phyloP scores from a whole-genome alignment of 2,113 vertebrate genomes.

The Cinclus mexicanus region DNA sequence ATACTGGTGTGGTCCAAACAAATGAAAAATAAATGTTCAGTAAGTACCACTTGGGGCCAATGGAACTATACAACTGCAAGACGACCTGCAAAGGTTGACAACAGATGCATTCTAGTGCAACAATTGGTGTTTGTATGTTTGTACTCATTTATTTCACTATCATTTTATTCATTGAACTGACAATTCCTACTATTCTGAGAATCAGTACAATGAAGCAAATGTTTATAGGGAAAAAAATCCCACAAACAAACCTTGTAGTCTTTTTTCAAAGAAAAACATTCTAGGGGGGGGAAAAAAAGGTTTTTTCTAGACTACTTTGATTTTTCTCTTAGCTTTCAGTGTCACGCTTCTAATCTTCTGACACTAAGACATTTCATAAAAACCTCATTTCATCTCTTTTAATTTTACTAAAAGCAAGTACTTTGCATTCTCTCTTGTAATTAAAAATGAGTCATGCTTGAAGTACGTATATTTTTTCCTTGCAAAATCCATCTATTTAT shows the following conservation, averaged over 20 bases:
- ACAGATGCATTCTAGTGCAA: slow-evolving; percentile 68
- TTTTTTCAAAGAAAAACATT: slow-evolving; percentile 43
- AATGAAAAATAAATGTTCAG: slow-evolving; percentile 42
- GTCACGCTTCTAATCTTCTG: neutral
- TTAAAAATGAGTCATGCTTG: slow-evolving; percentile 16
- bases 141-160: slow-evolving; percentile 40
- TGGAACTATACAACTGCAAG: slow-evolving; percentile 65
- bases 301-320: slow-evolving; percentile 50
- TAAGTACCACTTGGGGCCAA: slow-evolving; percentile 63
- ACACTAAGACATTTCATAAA: slow-evolving; percentile 30
- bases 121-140: slow-evolving; percentile 69
- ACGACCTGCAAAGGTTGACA: slow-evolving; percentile 61
- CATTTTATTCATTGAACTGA: slow-evolving; percentile 67
- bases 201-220: slow-evolving; percentile 63
- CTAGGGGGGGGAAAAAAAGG: neutral
- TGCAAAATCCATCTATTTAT: neutral
- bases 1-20: slow-evolving; percentile 13
- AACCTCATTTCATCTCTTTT: neutral
- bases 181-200: slow-evolving; percentile 65
- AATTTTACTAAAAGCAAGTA: slow-evolving; percentile 19
- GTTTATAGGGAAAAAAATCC: neutral
- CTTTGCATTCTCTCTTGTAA: neutral
- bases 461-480: neutral
- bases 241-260: slow-evolving; percentile 7
- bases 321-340: slow-evolving; percentile 51